Percentiles rank a stretch among this genome's conserved stretches.
Conservation (phyloP, 2,113 vertebrate species). For the Ceratotherium simum region DNA sequence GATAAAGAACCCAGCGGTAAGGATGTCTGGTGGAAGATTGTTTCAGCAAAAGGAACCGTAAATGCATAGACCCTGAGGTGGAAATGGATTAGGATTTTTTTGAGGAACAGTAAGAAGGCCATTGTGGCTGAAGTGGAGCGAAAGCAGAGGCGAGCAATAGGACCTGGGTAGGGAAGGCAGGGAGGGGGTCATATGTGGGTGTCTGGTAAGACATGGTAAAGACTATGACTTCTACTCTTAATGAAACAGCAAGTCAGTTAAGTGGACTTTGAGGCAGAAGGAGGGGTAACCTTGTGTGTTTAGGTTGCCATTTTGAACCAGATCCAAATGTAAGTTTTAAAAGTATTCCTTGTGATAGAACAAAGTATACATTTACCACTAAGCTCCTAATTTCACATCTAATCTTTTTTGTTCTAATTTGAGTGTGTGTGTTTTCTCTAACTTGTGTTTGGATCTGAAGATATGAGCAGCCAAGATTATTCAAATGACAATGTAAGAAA, state of each 20-base stretch:
- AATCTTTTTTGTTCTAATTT: not conserved
- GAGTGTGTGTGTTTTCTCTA: not conserved
- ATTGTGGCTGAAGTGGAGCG: not conserved
- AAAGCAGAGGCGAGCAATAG: not conserved
- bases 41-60: not conserved
- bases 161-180: not conserved
- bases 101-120: not conserved
- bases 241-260: not conserved
- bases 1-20: not conserved
- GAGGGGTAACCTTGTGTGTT: not conserved
- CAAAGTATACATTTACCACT: not conserved
- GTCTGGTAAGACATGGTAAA: not conserved
- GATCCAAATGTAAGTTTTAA: not conserved
- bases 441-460: not conserved
- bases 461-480: not conserved
- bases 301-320: not conserved
- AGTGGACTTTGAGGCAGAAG: not conserved
- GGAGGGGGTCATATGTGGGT: accelerated
- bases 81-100: not conserved
- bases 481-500: not conserved
- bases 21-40: not conserved
- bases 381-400: not conserved
- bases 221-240: not conserved
- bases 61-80: not conserved
- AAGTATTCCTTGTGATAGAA: not conserved